Base-by-base conservation (phyloP, 2,113 vertebrate species). In the Platichthys flesus region DNA sequence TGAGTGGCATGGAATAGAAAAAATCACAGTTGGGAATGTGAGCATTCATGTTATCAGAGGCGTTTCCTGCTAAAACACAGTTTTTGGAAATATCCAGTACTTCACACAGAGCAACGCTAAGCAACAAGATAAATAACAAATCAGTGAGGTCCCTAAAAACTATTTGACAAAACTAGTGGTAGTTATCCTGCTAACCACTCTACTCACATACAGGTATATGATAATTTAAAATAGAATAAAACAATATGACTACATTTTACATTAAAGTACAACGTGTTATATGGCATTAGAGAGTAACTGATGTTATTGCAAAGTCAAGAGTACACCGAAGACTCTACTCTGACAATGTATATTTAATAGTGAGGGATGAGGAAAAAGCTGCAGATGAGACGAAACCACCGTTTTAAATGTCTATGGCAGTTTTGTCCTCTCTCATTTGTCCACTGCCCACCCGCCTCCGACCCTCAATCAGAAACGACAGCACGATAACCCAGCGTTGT, bases 381-480 rank as follows among this genome's bases (percentile, higher is more conserved):
- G 21, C 52, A 28, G n/a, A 65, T 0, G 62, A n/a, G 64, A 31
- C 16, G 1, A 70, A 5, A 56, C 5, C 3, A 23, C 23, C 20
- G 16, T 52, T 56, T 88, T 86, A 94, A 89, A 93, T 89, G 24
- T 92, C 85, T 58, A 91, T 81, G 40, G 91, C 51, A 23, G 57
- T 37, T 72, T 78, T 87, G 65, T 82, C 84, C 13, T 83, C 78
- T 56, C 37, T 61, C 6, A 35, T 65, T 42, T 70, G 79, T 47
- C 75, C 64, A 21, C 56, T 47, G 12, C 81, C 85, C 49, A 90
- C 13, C 18, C 62, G 64, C 74, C 81, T 81, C 9, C 59, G 90
- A 13, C 94, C 95, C 42, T 92, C 90, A 57, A 95, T 28, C 35
- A 95, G 81, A 79, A 94, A 95, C 0, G 86, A 81, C 28, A 93